These are phyloP conservation scores for Leptinotarsa rubiginosa DNA, from an alignment of 2,888 invertebrate genomes.

Conservation along the genomic window DNA sequence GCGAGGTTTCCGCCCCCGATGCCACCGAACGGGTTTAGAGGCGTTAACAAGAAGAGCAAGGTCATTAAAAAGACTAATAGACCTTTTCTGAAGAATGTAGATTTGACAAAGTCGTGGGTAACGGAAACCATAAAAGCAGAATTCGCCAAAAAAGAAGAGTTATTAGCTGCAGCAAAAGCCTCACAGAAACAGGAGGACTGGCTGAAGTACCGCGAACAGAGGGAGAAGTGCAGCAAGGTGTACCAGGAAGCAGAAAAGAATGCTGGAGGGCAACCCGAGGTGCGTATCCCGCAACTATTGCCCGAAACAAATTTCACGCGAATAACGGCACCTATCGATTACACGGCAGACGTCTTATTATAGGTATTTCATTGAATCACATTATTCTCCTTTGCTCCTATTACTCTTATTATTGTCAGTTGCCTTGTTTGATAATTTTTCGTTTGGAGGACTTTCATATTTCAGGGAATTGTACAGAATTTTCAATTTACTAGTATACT, in stretches of 20 bases:
- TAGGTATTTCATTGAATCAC: conserved; percentile 60
- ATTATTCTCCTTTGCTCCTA: conserved; percentile 39
- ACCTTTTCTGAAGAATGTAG: conserved; percentile 55
- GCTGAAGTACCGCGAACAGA: conserved; percentile 70
- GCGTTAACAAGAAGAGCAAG: conserved; percentile 57
- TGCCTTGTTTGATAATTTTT: conserved; percentile 19
- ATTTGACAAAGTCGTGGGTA: conserved; percentile 72
- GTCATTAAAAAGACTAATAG: conserved; percentile 56
- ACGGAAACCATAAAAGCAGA: conserved; percentile 70
- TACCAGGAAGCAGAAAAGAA: conserved; percentile 70
- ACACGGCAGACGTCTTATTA: conserved; percentile 66
- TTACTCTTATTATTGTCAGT: conserved; percentile 37
- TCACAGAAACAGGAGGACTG: conserved; percentile 70
- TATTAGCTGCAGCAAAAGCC: conserved; percentile 67
- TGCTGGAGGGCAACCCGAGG: conserved; percentile 69
- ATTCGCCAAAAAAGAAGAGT: conserved; percentile 66
- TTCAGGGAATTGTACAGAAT: not conserved
- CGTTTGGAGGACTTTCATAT: not conserved
- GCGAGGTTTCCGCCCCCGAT: conserved; percentile 41
- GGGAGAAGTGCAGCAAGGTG: conserved; percentile 71
- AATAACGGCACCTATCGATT: conserved; percentile 66
- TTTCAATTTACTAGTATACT: too few species aligned
- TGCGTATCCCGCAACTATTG: conserved; percentile 67
- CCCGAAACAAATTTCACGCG: conserved; percentile 64
- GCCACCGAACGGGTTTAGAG: conserved; percentile 48